Evolutionary conservation across 2,797 vertebrate genomes (phyloP).

Genomic region (Coregonus ussuriensis): DNA sequence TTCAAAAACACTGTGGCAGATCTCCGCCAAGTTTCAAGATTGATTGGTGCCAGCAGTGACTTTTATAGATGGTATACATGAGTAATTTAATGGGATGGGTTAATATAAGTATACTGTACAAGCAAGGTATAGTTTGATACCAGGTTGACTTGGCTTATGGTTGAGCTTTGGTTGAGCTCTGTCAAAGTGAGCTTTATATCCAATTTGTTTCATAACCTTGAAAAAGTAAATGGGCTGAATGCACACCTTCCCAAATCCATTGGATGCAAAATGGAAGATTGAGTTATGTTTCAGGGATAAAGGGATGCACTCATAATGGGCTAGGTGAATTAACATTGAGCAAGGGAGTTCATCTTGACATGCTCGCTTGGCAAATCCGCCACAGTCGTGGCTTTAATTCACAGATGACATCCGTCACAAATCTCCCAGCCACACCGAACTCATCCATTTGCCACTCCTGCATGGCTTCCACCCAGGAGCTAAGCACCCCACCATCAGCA

Average conservation of each 20-base stretch:
- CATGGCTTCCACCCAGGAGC: conserved; percentile 44
- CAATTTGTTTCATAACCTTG: conserved; percentile 10
- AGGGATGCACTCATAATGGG: background rate
- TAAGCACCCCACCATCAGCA: conserved; percentile 32
- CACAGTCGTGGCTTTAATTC: conserved; percentile 27
- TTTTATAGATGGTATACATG: background rate
- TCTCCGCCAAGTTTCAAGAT: no score
- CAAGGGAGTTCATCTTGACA: conserved; percentile 40
- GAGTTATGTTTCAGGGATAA: conserved; percentile 8
- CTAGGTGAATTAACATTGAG: conserved; percentile 16
- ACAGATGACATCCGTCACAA: conserved; percentile 38
- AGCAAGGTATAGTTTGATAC: background rate
- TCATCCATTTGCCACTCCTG: conserved; percentile 32
- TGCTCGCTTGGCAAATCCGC: conserved; percentile 30
- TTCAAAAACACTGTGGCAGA: background rate
- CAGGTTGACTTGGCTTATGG: background rate
- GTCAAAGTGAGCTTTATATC: background rate
- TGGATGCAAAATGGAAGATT: background rate
- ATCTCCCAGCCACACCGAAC: conserved; percentile 33
- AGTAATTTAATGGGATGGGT: background rate
- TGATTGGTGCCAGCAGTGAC: background rate
- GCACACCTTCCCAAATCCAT: background rate
- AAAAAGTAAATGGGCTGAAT: background rate
- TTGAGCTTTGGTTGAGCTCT: background rate
- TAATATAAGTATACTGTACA: background rate